Base-by-base conservation (phyloP, 2,888 invertebrate species). In the Polietes domitor region DNA sequence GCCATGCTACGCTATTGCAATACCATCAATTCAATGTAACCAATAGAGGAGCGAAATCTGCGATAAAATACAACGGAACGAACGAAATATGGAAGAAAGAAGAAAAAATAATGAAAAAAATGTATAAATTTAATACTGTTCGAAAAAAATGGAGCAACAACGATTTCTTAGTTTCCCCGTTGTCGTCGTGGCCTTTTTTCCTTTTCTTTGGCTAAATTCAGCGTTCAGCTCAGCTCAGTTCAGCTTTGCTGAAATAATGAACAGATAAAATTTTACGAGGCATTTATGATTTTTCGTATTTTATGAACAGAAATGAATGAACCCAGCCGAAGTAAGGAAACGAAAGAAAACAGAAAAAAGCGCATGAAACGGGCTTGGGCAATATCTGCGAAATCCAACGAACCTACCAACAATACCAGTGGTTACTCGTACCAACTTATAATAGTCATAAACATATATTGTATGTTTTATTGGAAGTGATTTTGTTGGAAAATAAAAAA, bases 231-330 rank as follows among this genome's bases (percentile, higher is more conserved):
- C 10, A 53, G 21, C 53, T 53, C 65, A 65, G 65, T 9, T 65
- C 65, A 65, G 68, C 63, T 81, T 77, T 47, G 43, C 15, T 58
- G 32, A 73, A 81, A 81, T 81, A 72, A 81, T 81, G 77, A 77
- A 73, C 55, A 72, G 77, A 77, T 81, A 81, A 81, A 81, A 81
- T 73, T 81, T 81, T 81, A 81, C 81, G 81, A 81, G 72, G 81
- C 81, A 77, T 81, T 81, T 81, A 81, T 73, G 77, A 77, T 77
- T 58, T 81, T 77, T 32, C 28, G 65, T 58, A 70, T 77, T 81
- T 81, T 71, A 75, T 71, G 61, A 32, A 53, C 50, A 75, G 58
- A 75, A 41, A 71, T 55, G 37, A 17, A 68, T 41, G 37, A 68
- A 43, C 37, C 21, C n/a, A 37, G 43, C 24, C 17, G 4, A 24